Conservation (phyloP, 2,888 invertebrate genomes). For the Scaptomyza reducta region DNA sequence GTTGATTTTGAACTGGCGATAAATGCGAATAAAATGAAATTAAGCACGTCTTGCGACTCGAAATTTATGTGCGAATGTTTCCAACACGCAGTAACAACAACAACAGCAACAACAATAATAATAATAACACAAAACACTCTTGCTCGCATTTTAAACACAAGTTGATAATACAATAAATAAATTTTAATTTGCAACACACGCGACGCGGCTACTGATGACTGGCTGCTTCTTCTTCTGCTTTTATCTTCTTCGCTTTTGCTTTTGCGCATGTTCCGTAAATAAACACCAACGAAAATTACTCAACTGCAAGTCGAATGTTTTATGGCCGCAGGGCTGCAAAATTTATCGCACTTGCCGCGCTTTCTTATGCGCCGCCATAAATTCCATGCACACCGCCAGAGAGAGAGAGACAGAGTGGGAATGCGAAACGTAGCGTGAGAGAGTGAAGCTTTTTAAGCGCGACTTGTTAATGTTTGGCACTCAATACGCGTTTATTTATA, state of each 20-base stretch:
- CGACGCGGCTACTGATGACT: constrained; percentile 42
- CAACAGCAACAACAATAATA: not conserved
- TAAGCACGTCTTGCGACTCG: constrained; percentile 62
- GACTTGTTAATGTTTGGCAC: constrained; percentile 34
- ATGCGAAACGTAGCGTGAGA: constrained; percentile 7
- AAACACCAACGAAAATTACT: constrained; percentile 64
- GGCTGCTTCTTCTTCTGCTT: constrained; percentile 19
- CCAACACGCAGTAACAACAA: constrained; percentile 7
- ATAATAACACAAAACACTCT: constrained; percentile 28
- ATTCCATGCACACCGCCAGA: constrained; percentile 32
- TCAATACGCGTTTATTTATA: constrained; percentile 42
- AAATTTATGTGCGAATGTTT: constrained; percentile 68
- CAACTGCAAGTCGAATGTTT: constrained; percentile 76
- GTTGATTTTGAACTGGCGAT: constrained; percentile 54
- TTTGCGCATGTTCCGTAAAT: constrained; percentile 75
- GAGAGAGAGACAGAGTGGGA: constrained; percentile 5
- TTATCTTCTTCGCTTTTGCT: constrained; percentile 22
- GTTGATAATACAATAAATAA: constrained; percentile 66
- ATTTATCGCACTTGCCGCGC: constrained; percentile 75
- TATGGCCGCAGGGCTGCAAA: constrained; percentile 78
- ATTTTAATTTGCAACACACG: constrained; percentile 69
- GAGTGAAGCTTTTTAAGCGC: constrained; percentile 6
- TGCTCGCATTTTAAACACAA: constrained; percentile 47
- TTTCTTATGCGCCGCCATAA: constrained; percentile 62
- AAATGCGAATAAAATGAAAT: constrained; percentile 58